phyloP scores from a whole-genome alignment of 1,140 invertebrate genomes.

The Drosophila nebulosa region DNA sequence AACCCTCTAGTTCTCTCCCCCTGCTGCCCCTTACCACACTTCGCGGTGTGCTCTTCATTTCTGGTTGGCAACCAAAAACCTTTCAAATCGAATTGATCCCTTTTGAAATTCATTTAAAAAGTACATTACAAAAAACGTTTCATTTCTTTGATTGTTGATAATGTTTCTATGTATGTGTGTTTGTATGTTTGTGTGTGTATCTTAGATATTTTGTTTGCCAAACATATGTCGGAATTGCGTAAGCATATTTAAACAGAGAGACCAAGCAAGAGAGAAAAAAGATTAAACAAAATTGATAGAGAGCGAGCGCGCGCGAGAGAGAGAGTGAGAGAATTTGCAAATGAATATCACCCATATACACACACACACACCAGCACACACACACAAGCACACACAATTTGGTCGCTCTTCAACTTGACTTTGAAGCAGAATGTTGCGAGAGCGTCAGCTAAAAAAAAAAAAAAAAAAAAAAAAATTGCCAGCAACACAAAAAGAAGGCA shows the following conservation, averaged over 20 bases:
- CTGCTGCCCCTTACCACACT: too few species aligned
- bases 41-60: too few species aligned
- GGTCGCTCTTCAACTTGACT: slow-evolving; percentile 76
- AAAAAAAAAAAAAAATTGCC: not conserved
- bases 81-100: too few species aligned
- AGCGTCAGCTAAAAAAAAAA: too few species aligned
- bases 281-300: not conserved
- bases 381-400: not conserved
- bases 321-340: slow-evolving; percentile 36
- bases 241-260: slow-evolving; percentile 25
- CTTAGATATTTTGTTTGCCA: slow-evolving; percentile 62
- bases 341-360: slow-evolving; percentile 25
- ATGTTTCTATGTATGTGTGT: slow-evolving; percentile 1
- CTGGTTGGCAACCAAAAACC: too few species aligned
- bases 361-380: not conserved
- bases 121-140: too few species aligned
- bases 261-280: slow-evolving; percentile 14
- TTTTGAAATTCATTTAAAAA: too few species aligned
- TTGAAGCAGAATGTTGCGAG: slow-evolving; percentile 64
- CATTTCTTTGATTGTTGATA: too few species aligned
- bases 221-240: slow-evolving; percentile 70
- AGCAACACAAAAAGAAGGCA: slow-evolving; percentile 14
- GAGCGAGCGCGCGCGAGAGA: not conserved
- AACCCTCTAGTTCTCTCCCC: too few species aligned
- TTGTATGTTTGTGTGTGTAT: too few species aligned